Percentiles rank a stretch among this genome's conserved stretches.
Evolutionary conservation across 2,888 invertebrate species (phyloP).

Genomic region (Chrysodeixis includens): DNA sequence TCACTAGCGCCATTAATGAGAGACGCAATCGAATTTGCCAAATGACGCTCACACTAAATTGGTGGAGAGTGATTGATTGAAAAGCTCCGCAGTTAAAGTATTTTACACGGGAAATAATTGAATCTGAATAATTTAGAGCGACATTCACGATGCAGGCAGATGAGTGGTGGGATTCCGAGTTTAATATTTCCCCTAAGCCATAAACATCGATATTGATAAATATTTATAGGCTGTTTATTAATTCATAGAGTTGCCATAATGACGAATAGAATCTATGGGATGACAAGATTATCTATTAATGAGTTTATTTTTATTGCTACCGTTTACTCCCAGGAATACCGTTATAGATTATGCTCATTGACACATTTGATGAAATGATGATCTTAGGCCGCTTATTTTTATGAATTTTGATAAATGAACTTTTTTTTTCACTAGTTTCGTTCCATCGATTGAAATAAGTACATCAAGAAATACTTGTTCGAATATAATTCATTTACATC

Average conservation of each 20-base stretch:
- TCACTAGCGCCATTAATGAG: constrained; percentile 77
- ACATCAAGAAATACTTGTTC: too few relatives aligned
- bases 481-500: too few relatives aligned
- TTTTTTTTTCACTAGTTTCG: too few relatives aligned
- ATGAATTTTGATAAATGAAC: too few relatives aligned
- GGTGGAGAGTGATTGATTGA: constrained; percentile 85
- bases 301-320: constrained; percentile 15
- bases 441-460: too few relatives aligned
- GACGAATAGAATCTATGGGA: constrained; percentile 36
- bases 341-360: background rate
- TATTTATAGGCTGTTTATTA: constrained; percentile 36
- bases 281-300: constrained; percentile 37
- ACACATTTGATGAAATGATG: too few relatives aligned
- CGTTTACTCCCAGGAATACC: background rate
- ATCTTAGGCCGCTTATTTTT: too few relatives aligned
- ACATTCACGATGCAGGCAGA: constrained; percentile 50
- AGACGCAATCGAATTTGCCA: constrained; percentile 85
- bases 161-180: constrained; percentile 41
- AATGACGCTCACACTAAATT: constrained; percentile 85
- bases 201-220: constrained; percentile 55
- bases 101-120: constrained; percentile 79
- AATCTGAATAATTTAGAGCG: constrained; percentile 76
- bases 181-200: constrained; percentile 39
- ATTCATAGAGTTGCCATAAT: constrained; percentile 46
- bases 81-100: constrained; percentile 75